phyloP scores from a whole-genome alignment of 2,888 invertebrate genomes.

The Agrochola lychnidis region DNA sequence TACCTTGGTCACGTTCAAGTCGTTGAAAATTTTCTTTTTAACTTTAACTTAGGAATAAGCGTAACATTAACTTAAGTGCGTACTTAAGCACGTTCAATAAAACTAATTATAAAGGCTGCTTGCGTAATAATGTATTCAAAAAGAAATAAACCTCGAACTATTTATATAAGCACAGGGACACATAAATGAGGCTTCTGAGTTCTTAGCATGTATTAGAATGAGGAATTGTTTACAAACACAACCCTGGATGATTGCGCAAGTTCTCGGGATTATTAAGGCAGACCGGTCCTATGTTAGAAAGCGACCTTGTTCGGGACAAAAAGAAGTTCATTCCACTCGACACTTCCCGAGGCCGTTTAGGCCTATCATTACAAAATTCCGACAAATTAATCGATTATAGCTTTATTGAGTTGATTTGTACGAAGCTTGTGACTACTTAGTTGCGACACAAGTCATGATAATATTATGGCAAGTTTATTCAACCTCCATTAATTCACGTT shows the following conservation, averaged over 20 bases:
- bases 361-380: constrained; percentile 61
- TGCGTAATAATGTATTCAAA: constrained; percentile 9
- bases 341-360: constrained; percentile 64
- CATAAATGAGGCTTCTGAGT: constrained; percentile 12
- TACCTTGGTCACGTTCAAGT: constrained; percentile 43
- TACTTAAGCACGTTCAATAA: constrained; percentile 27
- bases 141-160: not conserved
- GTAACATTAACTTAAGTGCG: constrained; percentile 22
- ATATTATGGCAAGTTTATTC: constrained; percentile 17
- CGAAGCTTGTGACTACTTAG: constrained; percentile 23
- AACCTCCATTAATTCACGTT: constrained; percentile 13
- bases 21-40: constrained; percentile 33
- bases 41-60: constrained; percentile 45
- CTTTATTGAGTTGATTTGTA: constrained; percentile 30
- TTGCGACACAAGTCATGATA: constrained; percentile 47
- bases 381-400: constrained; percentile 52
- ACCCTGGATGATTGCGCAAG: constrained; percentile 59
- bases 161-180: constrained; percentile 11
- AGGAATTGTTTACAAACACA: constrained; percentile 67
- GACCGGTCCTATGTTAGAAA: constrained; percentile 87
- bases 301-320: constrained; percentile 83
- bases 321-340: constrained; percentile 84
- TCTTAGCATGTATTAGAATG: constrained; percentile 4
- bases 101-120: constrained; percentile 24
- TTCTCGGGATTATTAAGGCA: constrained; percentile 55